phyloP scores from a whole-genome alignment of 2,797 vertebrate genomes.

The Sebastes taczanowskii region DNA sequence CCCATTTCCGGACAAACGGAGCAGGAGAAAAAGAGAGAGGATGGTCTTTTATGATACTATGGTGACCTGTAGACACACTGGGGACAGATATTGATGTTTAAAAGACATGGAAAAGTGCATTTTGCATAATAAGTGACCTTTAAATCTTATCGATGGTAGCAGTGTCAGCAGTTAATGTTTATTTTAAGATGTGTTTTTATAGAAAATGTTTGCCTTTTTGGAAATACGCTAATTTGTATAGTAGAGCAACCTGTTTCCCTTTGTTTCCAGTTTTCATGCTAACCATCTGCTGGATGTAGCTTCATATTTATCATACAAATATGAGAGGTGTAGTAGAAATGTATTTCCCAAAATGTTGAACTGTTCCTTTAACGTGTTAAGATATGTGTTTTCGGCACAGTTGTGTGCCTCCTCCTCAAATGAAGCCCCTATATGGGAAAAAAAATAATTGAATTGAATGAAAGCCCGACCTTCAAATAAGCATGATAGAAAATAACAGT shows the following conservation, averaged over 20 bases:
- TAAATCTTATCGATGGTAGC: neutral
- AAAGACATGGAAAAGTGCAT: no score
- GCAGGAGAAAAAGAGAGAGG: no score
- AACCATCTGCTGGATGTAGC: neutral
- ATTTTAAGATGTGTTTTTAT: neutral
- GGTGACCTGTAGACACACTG: no score
- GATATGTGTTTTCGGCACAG: neutral
- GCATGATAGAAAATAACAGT: neutral
- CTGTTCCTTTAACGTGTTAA: neutral
- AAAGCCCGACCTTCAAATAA: no score
- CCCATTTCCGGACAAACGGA: no score
- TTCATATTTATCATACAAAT: neutral
- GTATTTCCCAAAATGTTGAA: neutral
- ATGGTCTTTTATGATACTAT: no score
- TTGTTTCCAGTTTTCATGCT: neutral
- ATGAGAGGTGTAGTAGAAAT: neutral
- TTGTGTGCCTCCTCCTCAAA: neutral
- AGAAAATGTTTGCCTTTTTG: neutral
- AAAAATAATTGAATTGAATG: no score
- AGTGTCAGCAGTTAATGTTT: neutral
- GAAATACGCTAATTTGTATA: neutral
- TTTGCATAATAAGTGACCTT: no score
- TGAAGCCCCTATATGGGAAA: neutral
- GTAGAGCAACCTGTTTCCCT: neutral
- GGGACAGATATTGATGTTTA: no score